Base-by-base conservation (phyloP, 2,797 vertebrate genomes). In the Mus caroli region DNA sequence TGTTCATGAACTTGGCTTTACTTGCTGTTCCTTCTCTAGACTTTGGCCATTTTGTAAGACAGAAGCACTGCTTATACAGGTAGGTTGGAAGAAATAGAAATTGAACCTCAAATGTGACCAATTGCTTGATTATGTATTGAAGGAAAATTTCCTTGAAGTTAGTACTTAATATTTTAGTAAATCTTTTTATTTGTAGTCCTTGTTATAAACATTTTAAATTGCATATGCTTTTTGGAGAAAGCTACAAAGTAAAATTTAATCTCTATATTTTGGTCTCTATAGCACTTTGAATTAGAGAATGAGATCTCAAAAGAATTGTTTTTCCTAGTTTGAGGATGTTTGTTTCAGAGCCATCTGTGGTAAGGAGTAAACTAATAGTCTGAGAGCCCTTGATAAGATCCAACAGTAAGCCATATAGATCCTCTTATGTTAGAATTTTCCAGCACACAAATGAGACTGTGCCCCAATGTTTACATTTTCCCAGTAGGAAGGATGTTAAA, bases 171-270 rank as follows among this genome's bases (percentile, higher is more conserved):
- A n/a, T 88, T 95, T 88, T 77, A 60, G 76, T 60, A 88, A 31
- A 77, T 62, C n/a, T 92, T 62, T 88, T 52, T 92, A 13, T 85
- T 78, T 86, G 6, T 95, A 91, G 62, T 4, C 50, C 26, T 90
- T 88, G 26, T 69, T 86, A 76, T 84, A 50, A 91, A 43, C 19
- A 60, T 83, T 94, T 31, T 64, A 79, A 92, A 83, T 64, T 87
- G 46, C 34, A 46, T 88, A 71, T 62, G 71, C 14, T 94, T 95
- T 88, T 69, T 88, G 8, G 43, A 77, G 24, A 52, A 94, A 92
- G 77, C 43, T 76, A 75, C 31, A 88, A 88, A 93, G 54, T 40
- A 87, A 17, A 94, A 85, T 67, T 88, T 90, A 60, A 91, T 94
- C 90, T 92, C 54, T 93, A 31, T 60, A 4, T 82, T 86, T 93